Evolutionary conservation across 1,140 invertebrate genomes (phyloP).

Genomic region (Euura saliciscinereae): DNA sequence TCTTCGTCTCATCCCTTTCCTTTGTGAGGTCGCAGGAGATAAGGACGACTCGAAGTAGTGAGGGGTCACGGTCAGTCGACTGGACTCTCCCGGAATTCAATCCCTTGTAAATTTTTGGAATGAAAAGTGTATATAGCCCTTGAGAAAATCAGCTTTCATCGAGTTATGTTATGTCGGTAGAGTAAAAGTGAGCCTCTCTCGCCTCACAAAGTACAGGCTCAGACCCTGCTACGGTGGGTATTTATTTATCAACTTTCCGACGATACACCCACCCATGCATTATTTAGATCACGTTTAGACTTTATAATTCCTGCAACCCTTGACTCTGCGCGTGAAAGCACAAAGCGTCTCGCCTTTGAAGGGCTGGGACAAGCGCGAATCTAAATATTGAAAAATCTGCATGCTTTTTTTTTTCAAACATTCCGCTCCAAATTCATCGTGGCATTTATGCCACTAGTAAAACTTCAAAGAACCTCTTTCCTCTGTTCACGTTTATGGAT

Average conservation of each 20-base stretch:
- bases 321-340: background rate
- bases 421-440: no score
- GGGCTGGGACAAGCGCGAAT: no score
- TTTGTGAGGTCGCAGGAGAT: no score
- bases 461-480: no score
- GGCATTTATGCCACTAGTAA: no score
- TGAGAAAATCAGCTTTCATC: background rate
- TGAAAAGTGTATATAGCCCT: background rate
- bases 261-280: background rate
- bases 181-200: background rate
- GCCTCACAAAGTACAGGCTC: background rate
- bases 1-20: background rate
- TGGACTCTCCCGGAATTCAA: background rate
- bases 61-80: background rate
- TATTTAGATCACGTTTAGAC: conserved; percentile 7
- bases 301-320: background rate
- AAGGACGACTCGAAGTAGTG: background rate
- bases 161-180: background rate
- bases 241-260: conserved; percentile 13
- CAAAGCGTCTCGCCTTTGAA: background rate
- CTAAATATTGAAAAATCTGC: no score
- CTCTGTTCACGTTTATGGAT: no score
- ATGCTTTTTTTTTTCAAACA: no score
- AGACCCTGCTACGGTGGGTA: background rate
- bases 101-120: conserved; percentile 15